Evolutionary conservation across 1,140 invertebrate genomes (phyloP).

Genomic region (Drosophila ohnishii): DNA sequence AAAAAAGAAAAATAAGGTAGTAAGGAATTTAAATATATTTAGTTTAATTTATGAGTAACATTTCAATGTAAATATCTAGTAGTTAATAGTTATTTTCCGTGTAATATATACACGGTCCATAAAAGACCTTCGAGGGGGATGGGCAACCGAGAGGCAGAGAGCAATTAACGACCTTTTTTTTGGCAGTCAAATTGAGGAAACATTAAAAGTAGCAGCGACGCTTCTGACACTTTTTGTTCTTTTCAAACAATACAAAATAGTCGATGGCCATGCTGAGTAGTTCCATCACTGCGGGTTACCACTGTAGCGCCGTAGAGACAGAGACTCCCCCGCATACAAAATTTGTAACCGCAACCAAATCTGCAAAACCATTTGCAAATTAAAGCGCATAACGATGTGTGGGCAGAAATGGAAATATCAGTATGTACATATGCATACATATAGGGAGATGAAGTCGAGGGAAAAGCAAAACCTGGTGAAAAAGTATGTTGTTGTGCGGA

Average conservation of each 20-base stretch:
- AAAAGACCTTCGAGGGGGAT: conserved; percentile 18
- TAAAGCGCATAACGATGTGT: conserved; percentile 56
- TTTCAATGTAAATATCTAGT: background rate
- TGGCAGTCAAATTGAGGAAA: conserved; percentile 63
- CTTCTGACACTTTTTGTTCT: conserved; percentile 42
- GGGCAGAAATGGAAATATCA: conserved; percentile 27
- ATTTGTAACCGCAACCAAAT: conserved; percentile 44
- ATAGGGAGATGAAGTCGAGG: conserved; percentile 3
- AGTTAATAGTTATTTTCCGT: conserved; percentile 8
- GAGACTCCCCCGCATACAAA: conserved; percentile 29
- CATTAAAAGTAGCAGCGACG: conserved; percentile 41
- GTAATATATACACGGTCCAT: conserved; percentile 19
- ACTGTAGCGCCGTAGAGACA: conserved; percentile 9
- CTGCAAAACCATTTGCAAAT: conserved; percentile 65
- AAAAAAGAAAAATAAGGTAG: background rate
- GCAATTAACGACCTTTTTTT: conserved; percentile 48
- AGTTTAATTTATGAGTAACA: background rate
- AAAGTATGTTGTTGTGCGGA: background rate
- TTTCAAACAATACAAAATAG: conserved; percentile 1
- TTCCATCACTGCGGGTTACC: conserved; percentile 23
- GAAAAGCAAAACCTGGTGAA: conserved; percentile 10
- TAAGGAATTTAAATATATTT: background rate
- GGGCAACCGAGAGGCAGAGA: conserved; percentile 7
- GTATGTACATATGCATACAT: background rate
- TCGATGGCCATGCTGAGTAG: background rate